Percentiles rank a stretch among this genome's conserved stretches.
These are phyloP conservation scores for Aphis craccivora DNA, from an alignment of 1,140 invertebrate genomes.

Conservation along the genomic window DNA sequence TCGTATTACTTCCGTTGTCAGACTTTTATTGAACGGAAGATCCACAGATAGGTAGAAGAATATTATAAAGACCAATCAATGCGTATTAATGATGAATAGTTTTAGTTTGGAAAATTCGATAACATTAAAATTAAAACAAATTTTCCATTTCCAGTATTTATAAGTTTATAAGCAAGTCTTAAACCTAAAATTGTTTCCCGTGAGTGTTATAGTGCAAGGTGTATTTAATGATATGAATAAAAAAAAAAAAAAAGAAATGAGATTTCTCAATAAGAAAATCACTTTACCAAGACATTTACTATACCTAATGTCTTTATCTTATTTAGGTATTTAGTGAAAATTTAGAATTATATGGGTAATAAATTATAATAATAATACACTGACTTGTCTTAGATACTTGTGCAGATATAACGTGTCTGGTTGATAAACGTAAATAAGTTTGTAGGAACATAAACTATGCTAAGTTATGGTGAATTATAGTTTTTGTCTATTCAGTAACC, in stretches of 20 bases:
- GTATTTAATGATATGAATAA: not conserved
- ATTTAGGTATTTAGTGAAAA: not conserved
- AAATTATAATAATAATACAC: not conserved
- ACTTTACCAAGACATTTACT: not conserved
- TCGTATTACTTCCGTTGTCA: not conserved
- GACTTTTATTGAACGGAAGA: not conserved
- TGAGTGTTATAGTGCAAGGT: not conserved
- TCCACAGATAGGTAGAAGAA: not conserved
- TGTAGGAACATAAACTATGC: not conserved
- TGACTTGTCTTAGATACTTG: not conserved
- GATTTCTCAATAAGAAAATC: not conserved
- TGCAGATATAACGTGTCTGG: not conserved
- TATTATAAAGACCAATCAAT: too few species aligned
- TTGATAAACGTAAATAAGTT: constrained; percentile 1
- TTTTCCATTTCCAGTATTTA: not conserved
- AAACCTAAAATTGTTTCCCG: not conserved
- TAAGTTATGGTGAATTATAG: constrained; percentile 10
- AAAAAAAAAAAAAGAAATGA: not conserved
- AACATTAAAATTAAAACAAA: not conserved
- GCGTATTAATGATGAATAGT: not conserved
- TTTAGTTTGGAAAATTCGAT: not conserved
- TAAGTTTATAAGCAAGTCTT: not conserved
- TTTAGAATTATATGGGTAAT: not conserved
- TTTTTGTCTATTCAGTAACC: constrained; percentile 6
- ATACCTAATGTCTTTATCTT: not conserved